Evolutionary conservation across 2,113 vertebrate species (phyloP), one percentile per base, ranked within the genome.

Genomic region (Sylvietta virens): DNA sequence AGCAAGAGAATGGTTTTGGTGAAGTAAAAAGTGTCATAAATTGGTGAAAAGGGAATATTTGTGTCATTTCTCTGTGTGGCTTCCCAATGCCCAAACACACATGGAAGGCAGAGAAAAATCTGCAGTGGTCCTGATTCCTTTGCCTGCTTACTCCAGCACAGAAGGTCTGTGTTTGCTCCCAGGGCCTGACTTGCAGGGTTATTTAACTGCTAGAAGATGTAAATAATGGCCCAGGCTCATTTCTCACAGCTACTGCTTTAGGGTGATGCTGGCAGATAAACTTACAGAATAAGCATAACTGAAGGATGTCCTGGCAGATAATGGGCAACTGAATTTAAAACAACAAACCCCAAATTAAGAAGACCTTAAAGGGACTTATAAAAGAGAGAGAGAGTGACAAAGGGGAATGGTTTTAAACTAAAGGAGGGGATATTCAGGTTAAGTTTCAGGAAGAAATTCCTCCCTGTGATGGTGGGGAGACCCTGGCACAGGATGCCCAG

Each of bases 391-490:
- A 48, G 30, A 40, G 23, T n/a, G n/a, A 40, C 30, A 62, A 39
- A 23, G 13, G 40, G 13, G 10, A 16, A 54, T 40, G 10, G 10
- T 40, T 54, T 54, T 70, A 78, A 78, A 30, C 13, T 39, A n/a
- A 78, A 78, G 10, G 8, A 53, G 23, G 2, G 18, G 18, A 45
- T 10, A 61, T 53, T 39, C 19, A 61, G 10, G 33, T 69, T 39
- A 28, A 53, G 15, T n/a, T 13, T 78, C 10, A 69, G 72, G 47
- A 69, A 39, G 39, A 23, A 69, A 61, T 60, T 45, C 12, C 13
- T 53, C 12, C 5, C 33, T 61, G 12, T 1, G 28, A 53, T 3
- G 27, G 12, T 28, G 62, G 12, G 1, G 0, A n/a, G 54, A 23
- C 33, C 72, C 45, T 69, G 45, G 45, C 62, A 60, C 21, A 51